A percentile compares a stretch with the other conserved stretches of the same genome.
phyloP scores from a whole-genome alignment of 2,797 vertebrate genomes.

The Darevskia mixta region DNA sequence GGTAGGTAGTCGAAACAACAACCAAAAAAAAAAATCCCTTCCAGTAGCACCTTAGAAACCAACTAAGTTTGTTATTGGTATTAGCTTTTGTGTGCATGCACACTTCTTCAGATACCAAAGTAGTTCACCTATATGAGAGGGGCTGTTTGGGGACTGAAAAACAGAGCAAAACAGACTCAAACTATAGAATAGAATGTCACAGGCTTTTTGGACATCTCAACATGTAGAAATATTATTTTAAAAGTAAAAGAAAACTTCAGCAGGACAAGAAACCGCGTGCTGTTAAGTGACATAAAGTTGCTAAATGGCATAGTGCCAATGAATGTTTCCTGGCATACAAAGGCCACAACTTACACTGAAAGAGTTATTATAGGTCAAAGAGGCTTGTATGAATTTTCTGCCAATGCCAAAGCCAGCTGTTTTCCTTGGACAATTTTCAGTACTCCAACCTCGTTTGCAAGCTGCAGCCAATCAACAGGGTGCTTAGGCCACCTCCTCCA shows the following conservation, averaged over 20 bases:
- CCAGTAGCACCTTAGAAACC: no score
- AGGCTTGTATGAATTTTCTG: slow-evolving; percentile 63
- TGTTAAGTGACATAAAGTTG: slow-evolving; percentile 38
- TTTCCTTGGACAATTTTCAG: slow-evolving; percentile 17
- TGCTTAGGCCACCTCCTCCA: slow-evolving; percentile 43
- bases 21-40: no score
- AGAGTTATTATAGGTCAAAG: slow-evolving; percentile 56
- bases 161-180: slow-evolving; percentile 42
- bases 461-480: slow-evolving; percentile 60
- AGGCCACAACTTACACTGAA: slow-evolving; percentile 57
- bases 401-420: slow-evolving; percentile 68
- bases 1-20: no score
- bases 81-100: no score
- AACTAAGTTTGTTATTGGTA: no score
- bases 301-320: slow-evolving; percentile 47
- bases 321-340: slow-evolving; percentile 52
- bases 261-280: slow-evolving; percentile 43
- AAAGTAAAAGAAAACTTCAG: slow-evolving; percentile 45
- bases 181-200: slow-evolving; percentile 50
- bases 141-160: slow-evolving; percentile 52
- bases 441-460: slow-evolving; percentile 67
- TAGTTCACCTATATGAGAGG: slow-evolving; percentile 60
- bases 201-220: slow-evolving; percentile 50
- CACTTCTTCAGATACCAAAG: slow-evolving; percentile 60
- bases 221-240: slow-evolving; percentile 58